Conservation (phyloP, 2,113 vertebrate genomes). For the Menura novaehollandiae region DNA sequence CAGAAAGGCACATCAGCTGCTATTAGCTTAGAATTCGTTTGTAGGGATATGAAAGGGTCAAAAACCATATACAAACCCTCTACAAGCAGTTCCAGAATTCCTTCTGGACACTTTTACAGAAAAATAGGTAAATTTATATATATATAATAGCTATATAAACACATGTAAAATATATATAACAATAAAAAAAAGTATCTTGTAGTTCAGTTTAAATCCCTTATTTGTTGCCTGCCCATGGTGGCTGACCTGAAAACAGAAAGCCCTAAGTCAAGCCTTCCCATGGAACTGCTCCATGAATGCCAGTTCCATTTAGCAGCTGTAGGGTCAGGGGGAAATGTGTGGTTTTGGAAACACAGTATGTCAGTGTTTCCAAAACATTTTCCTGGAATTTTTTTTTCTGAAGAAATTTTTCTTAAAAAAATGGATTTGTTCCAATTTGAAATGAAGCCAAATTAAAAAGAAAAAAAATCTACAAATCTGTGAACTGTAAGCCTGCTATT, state of each 20-base stretch:
- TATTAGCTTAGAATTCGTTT: neutral
- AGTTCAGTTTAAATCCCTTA: neutral
- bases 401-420: conserved; percentile 42
- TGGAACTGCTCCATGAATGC: neutral
- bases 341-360: conserved; percentile 65
- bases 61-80: neutral
- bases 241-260: neutral
- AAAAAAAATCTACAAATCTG: neutral
- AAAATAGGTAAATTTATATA: neutral
- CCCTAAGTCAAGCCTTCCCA: neutral
- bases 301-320: conserved; percentile 50
- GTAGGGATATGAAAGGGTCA: neutral
- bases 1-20: neutral
- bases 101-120: neutral
- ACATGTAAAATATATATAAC: neutral
- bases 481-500: conserved; percentile 15
- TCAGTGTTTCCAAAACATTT: conserved; percentile 67
- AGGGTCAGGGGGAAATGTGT: conserved; percentile 45
- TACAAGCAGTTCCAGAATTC: neutral
- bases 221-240: neutral
- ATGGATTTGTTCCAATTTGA: conserved; percentile 59
- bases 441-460: conserved; percentile 24
- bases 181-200: neutral
- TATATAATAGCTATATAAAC: neutral
- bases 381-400: conserved; percentile 17